Evolutionary conservation across 2,797 vertebrate genomes (phyloP).

Genomic region (Psittacula derbiana): DNA sequence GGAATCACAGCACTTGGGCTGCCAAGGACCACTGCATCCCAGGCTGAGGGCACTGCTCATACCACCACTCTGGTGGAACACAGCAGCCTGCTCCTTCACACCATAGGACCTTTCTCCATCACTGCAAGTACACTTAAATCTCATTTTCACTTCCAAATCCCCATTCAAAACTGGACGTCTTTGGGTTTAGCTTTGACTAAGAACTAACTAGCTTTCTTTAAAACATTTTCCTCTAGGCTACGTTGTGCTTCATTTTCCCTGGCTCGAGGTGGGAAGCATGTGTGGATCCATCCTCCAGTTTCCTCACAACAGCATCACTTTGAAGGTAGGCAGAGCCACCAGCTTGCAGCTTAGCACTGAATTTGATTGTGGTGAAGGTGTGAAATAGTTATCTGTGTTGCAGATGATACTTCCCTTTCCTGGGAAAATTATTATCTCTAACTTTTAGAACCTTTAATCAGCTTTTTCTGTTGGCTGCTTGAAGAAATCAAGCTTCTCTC

Average conservation of each 20-base stretch:
- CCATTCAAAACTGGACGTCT: background rate
- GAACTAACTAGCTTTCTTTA: background rate
- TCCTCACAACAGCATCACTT: background rate
- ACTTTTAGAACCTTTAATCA: background rate
- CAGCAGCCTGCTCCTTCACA: background rate
- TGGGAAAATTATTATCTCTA: background rate
- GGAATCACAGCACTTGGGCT: background rate
- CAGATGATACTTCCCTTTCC: background rate
- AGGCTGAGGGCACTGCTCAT: background rate
- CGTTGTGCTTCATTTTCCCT: accelerated
- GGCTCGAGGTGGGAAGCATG: background rate
- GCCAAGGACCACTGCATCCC: background rate
- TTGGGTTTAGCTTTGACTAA: background rate
- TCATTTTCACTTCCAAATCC: background rate
- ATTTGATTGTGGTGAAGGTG: background rate
- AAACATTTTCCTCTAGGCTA: background rate
- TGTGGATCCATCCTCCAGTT: background rate
- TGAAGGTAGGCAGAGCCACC: background rate
- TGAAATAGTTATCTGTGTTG: background rate
- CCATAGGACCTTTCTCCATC: background rate
- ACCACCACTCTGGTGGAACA: background rate
- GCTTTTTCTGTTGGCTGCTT: background rate
- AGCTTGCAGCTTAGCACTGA: background rate
- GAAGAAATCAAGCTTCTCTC: background rate
- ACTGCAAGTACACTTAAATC: no score